Evolutionary conservation across 23 tunicate genomes (phyloP), one percentile per base, ranked within the genome.

Genomic region (Corella eumyota): DNA sequence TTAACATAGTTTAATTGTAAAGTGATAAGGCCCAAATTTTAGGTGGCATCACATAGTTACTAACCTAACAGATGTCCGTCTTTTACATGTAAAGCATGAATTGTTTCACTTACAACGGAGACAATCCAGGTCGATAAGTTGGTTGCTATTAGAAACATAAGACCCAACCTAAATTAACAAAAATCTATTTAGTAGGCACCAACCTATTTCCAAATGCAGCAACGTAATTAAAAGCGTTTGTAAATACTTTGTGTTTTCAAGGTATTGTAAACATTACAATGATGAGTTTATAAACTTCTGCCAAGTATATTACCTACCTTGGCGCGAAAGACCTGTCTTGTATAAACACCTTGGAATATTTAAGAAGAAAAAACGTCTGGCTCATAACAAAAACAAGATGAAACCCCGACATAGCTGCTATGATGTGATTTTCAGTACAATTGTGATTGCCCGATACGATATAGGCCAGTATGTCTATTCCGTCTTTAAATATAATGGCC

Each of bases 81-180:
- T 4, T 4, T n/a, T n/a, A 19, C 26, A 21, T 62, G 23, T 32
- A 62, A 62, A 3, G 53, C 68, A 40, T 22, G 20, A 3, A 78
- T 58, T 23, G 95, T 56, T 71, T 86, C 95, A 34, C 66, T 72
- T 6, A 86, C 56, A 22, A 86, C 62, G 5, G 83, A 60, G 5
- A 30, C 51, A 24, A 77, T 56, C 95, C 95, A 86, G 19, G 70
- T 61, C 44, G 95, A 86, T n/a, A 86, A 50, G 56, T 86, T 86
- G 20, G 75, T 67, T 2, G 95, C 85, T 21, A 86, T 71, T 9
- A 86, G 52, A 1, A 62, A 54, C 95, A 86, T 86, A 34, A 82
- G n/a, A 4, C 95, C 95, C 35, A 69, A 62, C 32, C 95, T 86
- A 25, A 47, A 70, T 4, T 32, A 62, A 38, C 4, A 25, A 25